Conservation (phyloP, 2,113 vertebrate genomes). For the Corythornis cristatus region DNA sequence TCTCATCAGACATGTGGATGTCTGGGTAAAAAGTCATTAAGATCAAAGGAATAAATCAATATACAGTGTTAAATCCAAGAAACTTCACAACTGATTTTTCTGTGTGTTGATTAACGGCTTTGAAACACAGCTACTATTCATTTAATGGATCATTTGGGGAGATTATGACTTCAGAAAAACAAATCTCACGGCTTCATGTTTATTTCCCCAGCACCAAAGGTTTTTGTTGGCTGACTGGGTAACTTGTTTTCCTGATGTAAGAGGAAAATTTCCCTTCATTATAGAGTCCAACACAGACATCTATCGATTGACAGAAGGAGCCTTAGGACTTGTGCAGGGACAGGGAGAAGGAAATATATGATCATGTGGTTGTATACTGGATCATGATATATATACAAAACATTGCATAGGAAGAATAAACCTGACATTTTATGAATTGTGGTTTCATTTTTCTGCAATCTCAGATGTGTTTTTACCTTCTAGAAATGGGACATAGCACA, state of each 20-base stretch:
- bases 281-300: not conserved
- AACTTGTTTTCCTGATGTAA: not conserved
- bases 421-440: not conserved
- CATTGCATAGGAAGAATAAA: not conserved
- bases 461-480: not conserved
- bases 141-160: not conserved
- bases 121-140: not conserved
- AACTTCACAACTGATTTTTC: not conserved
- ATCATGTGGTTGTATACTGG: not conserved
- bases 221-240: not conserved
- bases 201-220: not conserved
- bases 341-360: not conserved
- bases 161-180: not conserved
- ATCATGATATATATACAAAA: not conserved
- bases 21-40: not conserved
- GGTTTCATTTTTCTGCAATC: not conserved
- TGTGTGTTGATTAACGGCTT: not conserved
- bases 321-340: not conserved
- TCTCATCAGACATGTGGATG: not conserved
- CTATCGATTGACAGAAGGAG: not conserved
- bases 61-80: not conserved
- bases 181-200: not conserved
- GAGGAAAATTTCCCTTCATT: not conserved
- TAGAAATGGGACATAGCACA: not conserved
- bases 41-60: not conserved